Conservation (phyloP, 2,888 invertebrate genomes). For the Nomada fabriciana region DNA sequence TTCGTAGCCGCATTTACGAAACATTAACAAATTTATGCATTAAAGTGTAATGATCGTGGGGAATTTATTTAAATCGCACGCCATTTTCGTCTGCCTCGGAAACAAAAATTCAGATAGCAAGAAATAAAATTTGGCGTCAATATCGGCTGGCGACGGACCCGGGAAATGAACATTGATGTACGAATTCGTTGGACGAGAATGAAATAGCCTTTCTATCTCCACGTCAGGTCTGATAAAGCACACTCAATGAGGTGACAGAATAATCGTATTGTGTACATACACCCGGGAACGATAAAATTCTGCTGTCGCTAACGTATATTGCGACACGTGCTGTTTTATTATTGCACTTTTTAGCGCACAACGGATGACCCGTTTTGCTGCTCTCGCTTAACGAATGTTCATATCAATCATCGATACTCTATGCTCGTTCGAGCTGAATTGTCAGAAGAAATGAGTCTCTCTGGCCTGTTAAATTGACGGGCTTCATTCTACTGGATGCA, state of each 20-base stretch:
- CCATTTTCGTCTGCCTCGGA: too few species aligned
- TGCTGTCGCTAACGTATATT: constrained; percentile 32
- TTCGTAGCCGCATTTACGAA: too few species aligned
- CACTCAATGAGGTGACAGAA: constrained; percentile 60
- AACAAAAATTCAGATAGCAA: too few species aligned
- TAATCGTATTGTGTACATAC: constrained; percentile 58
- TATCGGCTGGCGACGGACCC: constrained; percentile 28
- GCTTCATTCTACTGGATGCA: too few species aligned
- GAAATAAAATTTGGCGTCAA: constrained; percentile 3
- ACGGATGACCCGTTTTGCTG: background rate
- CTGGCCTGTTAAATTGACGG: too few species aligned
- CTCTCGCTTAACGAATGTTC: constrained; percentile 15
- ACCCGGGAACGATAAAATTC: constrained; percentile 54
- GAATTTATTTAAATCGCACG: too few species aligned
- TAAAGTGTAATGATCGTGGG: too few species aligned
- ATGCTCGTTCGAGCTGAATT: constrained; percentile 9
- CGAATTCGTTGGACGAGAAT: constrained; percentile 55
- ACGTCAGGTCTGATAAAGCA: constrained; percentile 61
- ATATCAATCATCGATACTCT: constrained; percentile 39
- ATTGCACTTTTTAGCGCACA: constrained; percentile 8
- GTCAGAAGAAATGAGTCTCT: background rate
- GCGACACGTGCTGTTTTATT: constrained; percentile 52
- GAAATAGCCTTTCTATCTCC: constrained; percentile 61
- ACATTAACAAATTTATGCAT: too few species aligned
- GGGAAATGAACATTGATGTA: constrained; percentile 55